Conservation (phyloP, 1,140 invertebrate genomes). For the Solen grandis region DNA sequence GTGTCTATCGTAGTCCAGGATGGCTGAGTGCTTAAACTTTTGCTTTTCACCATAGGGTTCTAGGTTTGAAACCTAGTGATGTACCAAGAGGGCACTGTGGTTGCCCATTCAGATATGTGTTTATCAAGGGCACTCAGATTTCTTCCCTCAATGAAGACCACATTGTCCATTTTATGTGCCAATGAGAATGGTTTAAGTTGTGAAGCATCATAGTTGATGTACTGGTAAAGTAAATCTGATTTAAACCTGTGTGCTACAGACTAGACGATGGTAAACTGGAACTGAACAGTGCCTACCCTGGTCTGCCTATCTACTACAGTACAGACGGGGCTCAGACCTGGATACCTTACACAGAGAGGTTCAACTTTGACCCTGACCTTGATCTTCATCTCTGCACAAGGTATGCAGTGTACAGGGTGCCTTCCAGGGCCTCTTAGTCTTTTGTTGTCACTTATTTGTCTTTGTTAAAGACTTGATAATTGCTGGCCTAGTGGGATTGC, state of each 20-base stretch:
- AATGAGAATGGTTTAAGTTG: too few species aligned
- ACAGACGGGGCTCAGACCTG: constrained; percentile 63
- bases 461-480: background rate
- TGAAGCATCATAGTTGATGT: too few species aligned
- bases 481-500: too few species aligned
- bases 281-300: constrained; percentile 67
- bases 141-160: too few species aligned
- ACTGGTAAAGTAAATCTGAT: too few species aligned
- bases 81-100: too few species aligned
- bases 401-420: constrained; percentile 42
- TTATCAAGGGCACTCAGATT: too few species aligned
- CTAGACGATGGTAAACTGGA: constrained; percentile 60
- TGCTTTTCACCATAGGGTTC: too few species aligned
- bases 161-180: too few species aligned
- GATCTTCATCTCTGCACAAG: constrained; percentile 41
- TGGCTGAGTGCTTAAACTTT: background rate
- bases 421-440: background rate
- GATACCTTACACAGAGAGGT: constrained; percentile 55
- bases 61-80: too few species aligned
- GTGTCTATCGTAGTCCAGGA: too few species aligned
- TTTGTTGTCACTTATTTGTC: background rate
- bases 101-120: too few species aligned
- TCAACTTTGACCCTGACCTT: constrained; percentile 48
- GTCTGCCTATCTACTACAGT: constrained; percentile 68
- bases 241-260: constrained; percentile 47